Evolutionary conservation across 2,888 invertebrate species (phyloP).

Genomic region (Nesidiocoris tenuis): DNA sequence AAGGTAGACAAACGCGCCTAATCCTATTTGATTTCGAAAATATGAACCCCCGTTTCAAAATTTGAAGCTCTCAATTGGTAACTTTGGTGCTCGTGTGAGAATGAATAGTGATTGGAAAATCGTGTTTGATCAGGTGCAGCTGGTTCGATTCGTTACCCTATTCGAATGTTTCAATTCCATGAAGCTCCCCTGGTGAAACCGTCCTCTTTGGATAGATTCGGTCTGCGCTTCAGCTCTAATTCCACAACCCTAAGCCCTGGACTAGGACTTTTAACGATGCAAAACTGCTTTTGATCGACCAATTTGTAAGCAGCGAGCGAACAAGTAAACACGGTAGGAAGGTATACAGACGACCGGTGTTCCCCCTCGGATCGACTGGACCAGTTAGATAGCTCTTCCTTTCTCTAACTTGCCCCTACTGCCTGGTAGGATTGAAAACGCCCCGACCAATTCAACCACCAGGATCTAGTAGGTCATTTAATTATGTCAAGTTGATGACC

Average conservation of each 20-base stretch:
- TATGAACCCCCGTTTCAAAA: no score
- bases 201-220: background rate
- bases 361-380: background rate
- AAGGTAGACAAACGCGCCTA: no score
- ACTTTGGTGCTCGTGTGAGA: no score
- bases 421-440: background rate
- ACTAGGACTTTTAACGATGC: constrained; percentile 35
- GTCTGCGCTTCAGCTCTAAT: background rate
- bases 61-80: no score
- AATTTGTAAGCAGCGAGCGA: constrained; percentile 41
- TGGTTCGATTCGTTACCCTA: background rate
- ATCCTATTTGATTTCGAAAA: no score
- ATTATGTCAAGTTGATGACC: constrained; percentile 26
- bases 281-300: constrained; percentile 40
- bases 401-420: background rate
- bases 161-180: background rate
- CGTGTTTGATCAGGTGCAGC: background rate
- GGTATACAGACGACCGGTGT: constrained; percentile 14
- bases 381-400: background rate
- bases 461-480: constrained; percentile 34
- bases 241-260: background rate
- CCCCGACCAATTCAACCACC: constrained; percentile 1
- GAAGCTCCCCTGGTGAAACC: background rate
- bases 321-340: constrained; percentile 35
- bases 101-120: no score